Base-by-base conservation (phyloP, 2,888 invertebrate genomes). In the Latrodectus elegans region DNA sequence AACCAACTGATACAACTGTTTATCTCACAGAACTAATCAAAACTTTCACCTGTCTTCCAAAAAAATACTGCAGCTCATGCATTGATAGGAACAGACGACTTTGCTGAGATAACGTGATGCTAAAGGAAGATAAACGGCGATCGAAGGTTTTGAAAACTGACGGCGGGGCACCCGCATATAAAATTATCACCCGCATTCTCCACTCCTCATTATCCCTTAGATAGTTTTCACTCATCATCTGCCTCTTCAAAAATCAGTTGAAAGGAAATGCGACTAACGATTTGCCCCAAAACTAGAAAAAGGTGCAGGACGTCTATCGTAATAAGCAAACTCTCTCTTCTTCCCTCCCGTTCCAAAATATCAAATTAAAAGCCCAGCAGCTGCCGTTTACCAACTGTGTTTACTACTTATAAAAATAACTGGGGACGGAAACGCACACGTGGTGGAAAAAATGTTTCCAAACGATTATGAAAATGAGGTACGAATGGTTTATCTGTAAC, bases 91-190 rank as follows among this genome's bases (percentile, higher is more conserved):
- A 38, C 38, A 38, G 38, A 6, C 38, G 38, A 38, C 38, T 38
- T 38, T 22, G 22, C 22, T 22, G 22, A 22, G 22, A 22, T 22
- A 38, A 38, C 4, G 38, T 1, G 68, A 22, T 68, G 12, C 67
- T 17, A 68, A 22, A 10, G 67, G 14, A 51, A 14, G 51, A 71
- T 38, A 12, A 22, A 17, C 53, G 10, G 11, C 52, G 53, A 74
- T 76, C 76, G n/a, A 65, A 38, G 9, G 49, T 65, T 26, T 12
- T 49, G 38, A 76, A 76, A 60, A 14, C 49, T 68, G 73, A 49
- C 85, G 64, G 60, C 85, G 71, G 81, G 86, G 71, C 49, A 73
- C 86, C 81, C 76, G 81, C 76, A 81, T 81, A 11, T 76, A 65
- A 80, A 60, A 78, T 67, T 67, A 79, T 68, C 74, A 52, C 81